A percentile compares a stretch with the other conserved stretches of the same genome.
phyloP scores from a whole-genome alignment of 2,888 invertebrate species.

The Drosophila setosimentum region DNA sequence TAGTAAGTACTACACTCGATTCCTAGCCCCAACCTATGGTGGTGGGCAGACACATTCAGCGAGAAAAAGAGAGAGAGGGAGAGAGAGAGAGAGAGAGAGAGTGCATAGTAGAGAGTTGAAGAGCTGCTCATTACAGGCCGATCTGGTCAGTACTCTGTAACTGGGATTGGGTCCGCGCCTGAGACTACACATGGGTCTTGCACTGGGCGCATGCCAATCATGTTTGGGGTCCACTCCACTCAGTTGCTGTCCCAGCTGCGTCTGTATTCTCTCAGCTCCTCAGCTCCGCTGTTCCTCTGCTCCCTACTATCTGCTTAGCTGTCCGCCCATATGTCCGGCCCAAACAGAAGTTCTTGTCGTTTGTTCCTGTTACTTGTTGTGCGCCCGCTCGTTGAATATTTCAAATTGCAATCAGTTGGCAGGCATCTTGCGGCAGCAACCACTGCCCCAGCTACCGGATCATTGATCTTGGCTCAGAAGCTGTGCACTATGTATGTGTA shows the following conservation, averaged over 20 bases:
- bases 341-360: conserved; percentile 78
- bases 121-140: conserved; percentile 62
- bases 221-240: conserved; percentile 53
- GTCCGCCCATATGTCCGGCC: conserved; percentile 44
- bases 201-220: conserved; percentile 63
- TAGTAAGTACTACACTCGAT: conserved; percentile 30
- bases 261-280: conserved; percentile 22
- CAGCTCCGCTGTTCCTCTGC: neutral
- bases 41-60: conserved; percentile 31
- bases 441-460: conserved; percentile 49
- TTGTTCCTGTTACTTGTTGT: conserved; percentile 68
- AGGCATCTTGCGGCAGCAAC: conserved; percentile 60
- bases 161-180: conserved; percentile 20
- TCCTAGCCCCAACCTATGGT: conserved; percentile 11
- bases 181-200: conserved; percentile 13
- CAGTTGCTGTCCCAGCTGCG: conserved; percentile 46
- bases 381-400: conserved; percentile 73
- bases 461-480: conserved; percentile 35
- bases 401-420: conserved; percentile 82
- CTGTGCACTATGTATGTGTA: conserved; percentile 1
- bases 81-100: conserved; percentile 1
- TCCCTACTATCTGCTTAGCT: conserved; percentile 31
- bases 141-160: conserved; percentile 44
- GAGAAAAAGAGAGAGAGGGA: neutral
- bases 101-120: neutral